Conservation (phyloP, 2,797 vertebrate genomes). For the Leucoraja ocellata region DNA sequence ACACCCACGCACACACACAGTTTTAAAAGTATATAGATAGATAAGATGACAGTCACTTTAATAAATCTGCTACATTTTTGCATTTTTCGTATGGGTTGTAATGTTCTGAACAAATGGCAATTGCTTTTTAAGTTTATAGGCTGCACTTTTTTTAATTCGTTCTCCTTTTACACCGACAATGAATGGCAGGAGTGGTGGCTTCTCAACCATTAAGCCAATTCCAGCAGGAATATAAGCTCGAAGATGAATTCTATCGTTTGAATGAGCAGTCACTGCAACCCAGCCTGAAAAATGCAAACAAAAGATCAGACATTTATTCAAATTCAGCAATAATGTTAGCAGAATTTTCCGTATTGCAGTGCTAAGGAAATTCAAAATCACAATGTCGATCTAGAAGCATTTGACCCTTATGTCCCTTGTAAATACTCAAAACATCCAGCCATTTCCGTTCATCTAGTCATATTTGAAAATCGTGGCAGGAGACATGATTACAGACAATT, state of each 20-base stretch:
- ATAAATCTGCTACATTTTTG: no score
- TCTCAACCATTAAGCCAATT: conserved; percentile 54
- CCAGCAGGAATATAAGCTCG: conserved; percentile 64
- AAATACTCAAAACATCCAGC: background rate
- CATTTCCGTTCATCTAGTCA: background rate
- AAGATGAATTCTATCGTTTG: conserved; percentile 57
- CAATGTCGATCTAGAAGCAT: background rate
- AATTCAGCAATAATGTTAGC: background rate
- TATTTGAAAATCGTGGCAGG: background rate
- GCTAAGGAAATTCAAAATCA: background rate
- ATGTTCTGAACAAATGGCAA: conserved; percentile 49
- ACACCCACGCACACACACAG: no score
- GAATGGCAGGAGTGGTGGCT: conserved; percentile 70
- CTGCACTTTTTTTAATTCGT: conserved; percentile 58
- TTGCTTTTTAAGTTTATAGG: conserved; percentile 64
- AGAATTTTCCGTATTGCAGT: background rate
- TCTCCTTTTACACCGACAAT: conserved; percentile 69
- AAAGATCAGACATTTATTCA: fast-evolving
- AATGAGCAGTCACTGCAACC: conserved; percentile 72
- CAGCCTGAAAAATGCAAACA: conserved; percentile 63
- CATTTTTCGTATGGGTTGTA: no score
- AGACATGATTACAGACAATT: background rate
- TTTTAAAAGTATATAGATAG: no score
- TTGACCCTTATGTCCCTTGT: background rate
- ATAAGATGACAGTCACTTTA: no score